These are phyloP conservation scores for Pediacus dermestoides DNA, from an alignment of 2,888 invertebrate species.

Conservation along the genomic window DNA sequence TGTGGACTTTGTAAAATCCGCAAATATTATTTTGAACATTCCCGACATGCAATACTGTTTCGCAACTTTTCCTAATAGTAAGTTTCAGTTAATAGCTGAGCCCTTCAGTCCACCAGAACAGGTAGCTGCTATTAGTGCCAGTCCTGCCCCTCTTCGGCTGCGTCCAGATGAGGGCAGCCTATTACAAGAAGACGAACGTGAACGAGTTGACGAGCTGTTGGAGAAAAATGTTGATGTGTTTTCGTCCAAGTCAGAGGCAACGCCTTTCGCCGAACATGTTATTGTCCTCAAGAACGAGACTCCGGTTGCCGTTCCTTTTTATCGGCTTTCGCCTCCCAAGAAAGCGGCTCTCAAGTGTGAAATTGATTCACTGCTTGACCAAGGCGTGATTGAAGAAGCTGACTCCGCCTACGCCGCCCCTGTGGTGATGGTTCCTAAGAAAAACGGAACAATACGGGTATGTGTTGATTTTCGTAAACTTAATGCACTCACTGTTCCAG, in stretches of 20 bases:
- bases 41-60: slow-evolving; percentile 3
- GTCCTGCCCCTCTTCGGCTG: background rate
- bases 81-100: background rate
- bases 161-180: slow-evolving; percentile 4
- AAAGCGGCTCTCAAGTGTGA: slow-evolving; percentile 25
- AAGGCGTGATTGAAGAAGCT: slow-evolving; percentile 39
- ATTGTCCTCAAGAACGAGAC: background rate
- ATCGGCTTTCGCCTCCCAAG: slow-evolving; percentile 30
- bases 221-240: slow-evolving; percentile 5
- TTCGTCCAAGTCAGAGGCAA: slow-evolving; percentile 23
- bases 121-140: background rate
- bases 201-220: slow-evolving; percentile 1
- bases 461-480: slow-evolving; percentile 24
- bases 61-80: background rate
- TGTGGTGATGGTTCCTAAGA: slow-evolving; percentile 38
- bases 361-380: slow-evolving; percentile 33
- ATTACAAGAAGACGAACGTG: slow-evolving; percentile 1
- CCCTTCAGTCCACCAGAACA: slow-evolving; percentile 1
- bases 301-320: slow-evolving; percentile 37
- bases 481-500: slow-evolving; percentile 24
- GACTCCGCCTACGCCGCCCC: slow-evolving; percentile 42
- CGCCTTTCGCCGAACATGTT: slow-evolving; percentile 22
- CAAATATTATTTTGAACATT: slow-evolving; percentile 4
- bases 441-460: slow-evolving; percentile 22
- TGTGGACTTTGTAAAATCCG: slow-evolving; percentile 7